Conservation (phyloP, 2,888 invertebrate genomes). For the Geophilus truncorum region DNA sequence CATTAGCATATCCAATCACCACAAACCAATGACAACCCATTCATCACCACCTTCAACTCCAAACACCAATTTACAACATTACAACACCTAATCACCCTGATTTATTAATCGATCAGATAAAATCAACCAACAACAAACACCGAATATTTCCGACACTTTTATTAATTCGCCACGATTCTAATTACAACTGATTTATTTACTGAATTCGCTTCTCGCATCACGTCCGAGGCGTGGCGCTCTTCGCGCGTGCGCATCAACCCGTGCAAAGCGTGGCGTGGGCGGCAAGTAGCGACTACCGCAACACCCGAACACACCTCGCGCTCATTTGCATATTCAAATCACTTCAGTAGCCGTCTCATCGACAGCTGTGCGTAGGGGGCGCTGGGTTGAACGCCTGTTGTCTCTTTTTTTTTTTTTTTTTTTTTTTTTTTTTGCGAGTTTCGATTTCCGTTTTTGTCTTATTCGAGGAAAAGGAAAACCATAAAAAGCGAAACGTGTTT, state of each 20-base stretch:
- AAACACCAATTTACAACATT: no score
- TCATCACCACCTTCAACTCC: no score
- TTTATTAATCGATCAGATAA: no score
- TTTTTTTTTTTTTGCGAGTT: background rate
- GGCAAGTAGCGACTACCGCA: background rate
- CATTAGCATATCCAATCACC: no score
- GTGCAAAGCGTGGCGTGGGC: background rate
- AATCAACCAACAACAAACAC: no score
- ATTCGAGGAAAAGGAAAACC: no score
- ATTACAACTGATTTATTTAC: background rate
- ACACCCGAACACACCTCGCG: background rate
- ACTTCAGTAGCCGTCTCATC: background rate
- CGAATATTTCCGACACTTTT: no score
- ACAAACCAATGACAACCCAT: no score
- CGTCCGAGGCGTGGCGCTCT: background rate
- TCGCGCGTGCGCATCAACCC: slow-evolving; percentile 10
- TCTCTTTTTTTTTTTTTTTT: background rate
- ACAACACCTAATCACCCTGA: no score
- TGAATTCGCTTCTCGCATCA: background rate
- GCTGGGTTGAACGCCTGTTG: background rate
- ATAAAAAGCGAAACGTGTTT: background rate
- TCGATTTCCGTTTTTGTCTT: no score
- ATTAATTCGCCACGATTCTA: background rate
- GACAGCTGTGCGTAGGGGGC: background rate
- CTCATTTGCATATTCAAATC: background rate